phyloP scores from a whole-genome alignment of 2,797 vertebrate species.

The Arrhamphus sclerolepis region DNA sequence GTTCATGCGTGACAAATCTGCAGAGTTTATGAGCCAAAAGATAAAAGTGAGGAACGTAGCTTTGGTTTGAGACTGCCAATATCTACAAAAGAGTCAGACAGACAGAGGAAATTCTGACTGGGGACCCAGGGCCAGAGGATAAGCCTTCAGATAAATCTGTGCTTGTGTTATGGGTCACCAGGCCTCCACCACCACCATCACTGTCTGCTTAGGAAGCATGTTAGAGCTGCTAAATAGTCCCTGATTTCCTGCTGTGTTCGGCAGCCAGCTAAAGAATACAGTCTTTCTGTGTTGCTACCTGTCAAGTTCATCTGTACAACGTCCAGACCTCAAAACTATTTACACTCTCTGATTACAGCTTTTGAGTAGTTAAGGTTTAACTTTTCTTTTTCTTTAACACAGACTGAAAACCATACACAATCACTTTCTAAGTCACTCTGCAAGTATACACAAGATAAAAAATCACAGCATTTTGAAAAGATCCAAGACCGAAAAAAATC shows the following conservation, averaged over 20 bases:
- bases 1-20: slow-evolving; percentile 15
- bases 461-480: slow-evolving; percentile 26
- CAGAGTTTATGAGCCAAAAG: slow-evolving; percentile 45
- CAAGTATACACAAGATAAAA: slow-evolving; percentile 36
- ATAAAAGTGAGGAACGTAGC: slow-evolving; percentile 36
- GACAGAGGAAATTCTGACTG: slow-evolving; percentile 54
- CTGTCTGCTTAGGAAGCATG: slow-evolving; percentile 54
- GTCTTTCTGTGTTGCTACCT: slow-evolving; percentile 41
- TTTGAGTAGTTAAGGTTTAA: slow-evolving; percentile 22
- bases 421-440: slow-evolving; percentile 19
- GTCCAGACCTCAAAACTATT: slow-evolving; percentile 60
- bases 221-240: slow-evolving; percentile 37
- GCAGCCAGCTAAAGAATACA: slow-evolving; percentile 37
- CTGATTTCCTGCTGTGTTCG: slow-evolving; percentile 51
- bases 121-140: slow-evolving; percentile 38
- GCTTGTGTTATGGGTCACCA: slow-evolving; percentile 55
- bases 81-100: slow-evolving; percentile 32
- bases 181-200: slow-evolving; percentile 3
- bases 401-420: slow-evolving; percentile 6
- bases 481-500: slow-evolving; percentile 27
- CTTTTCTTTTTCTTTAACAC: neutral
- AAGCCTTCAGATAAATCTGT: slow-evolving; percentile 57
- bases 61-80: slow-evolving; percentile 20
- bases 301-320: slow-evolving; percentile 57
- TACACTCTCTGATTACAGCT: slow-evolving; percentile 46